Evolutionary conservation across 1,140 invertebrate species (phyloP).

Genomic region (Helicoverpa armigera): DNA sequence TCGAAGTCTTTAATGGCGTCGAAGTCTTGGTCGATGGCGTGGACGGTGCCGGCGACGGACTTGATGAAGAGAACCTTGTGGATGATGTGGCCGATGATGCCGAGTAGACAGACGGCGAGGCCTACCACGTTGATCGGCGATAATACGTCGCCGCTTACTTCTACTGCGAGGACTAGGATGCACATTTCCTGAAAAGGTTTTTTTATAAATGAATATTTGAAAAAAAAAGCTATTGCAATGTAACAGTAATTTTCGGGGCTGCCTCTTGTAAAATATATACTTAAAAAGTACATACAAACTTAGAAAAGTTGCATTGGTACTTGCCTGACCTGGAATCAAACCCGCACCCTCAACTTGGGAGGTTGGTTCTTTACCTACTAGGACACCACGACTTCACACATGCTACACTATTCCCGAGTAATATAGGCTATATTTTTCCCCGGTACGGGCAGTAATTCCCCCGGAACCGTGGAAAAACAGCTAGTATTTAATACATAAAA

Average conservation of each 20-base stretch:
- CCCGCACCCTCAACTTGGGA: too few species aligned
- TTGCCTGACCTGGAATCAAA: too few species aligned
- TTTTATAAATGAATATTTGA: background rate
- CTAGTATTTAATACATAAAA: too few species aligned
- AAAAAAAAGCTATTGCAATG: background rate
- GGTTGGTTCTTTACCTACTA: too few species aligned
- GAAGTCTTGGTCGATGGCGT: conserved; percentile 70
- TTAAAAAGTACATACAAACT: too few species aligned
- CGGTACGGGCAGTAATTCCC: too few species aligned
- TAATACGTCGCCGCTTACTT: conserved; percentile 94
- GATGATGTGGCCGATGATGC: conserved; percentile 95
- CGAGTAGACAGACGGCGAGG: conserved; percentile 94
- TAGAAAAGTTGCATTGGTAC: too few species aligned
- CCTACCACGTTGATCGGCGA: conserved; percentile 94
- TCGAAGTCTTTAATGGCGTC: conserved; percentile 63
- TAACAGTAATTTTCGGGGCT: background rate
- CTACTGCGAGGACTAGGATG: conserved; percentile 94
- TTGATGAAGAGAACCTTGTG: conserved; percentile 89
- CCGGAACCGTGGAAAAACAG: too few species aligned
- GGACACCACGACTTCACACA: too few species aligned
- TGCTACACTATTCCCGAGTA: too few species aligned
- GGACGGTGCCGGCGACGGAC: conserved; percentile 67
- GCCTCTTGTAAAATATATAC: too few species aligned
- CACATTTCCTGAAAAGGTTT: conserved; percentile 93
- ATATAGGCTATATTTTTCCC: too few species aligned